Conservation (phyloP, 2,888 invertebrate species). For the Allophyes oxyacanthae region DNA sequence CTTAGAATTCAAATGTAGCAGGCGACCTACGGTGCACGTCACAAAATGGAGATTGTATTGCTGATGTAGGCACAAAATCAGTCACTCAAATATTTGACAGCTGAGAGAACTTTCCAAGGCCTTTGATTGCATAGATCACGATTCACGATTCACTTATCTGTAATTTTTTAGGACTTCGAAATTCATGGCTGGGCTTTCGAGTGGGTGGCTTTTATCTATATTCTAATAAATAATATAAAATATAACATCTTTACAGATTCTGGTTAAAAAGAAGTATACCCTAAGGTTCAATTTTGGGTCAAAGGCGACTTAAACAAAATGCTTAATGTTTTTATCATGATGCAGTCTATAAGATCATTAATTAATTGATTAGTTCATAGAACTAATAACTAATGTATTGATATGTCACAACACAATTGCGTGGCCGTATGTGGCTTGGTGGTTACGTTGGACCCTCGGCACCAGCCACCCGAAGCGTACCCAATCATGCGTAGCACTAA, state of each 20-base stretch:
- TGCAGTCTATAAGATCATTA: too few species aligned
- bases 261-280: too few species aligned
- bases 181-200: background rate
- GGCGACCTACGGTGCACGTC: too few species aligned
- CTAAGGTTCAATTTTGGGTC: background rate
- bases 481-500: constrained; percentile 46
- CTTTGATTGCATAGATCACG: constrained; percentile 14
- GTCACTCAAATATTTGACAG: background rate
- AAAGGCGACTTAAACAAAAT: background rate
- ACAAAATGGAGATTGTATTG: too few species aligned
- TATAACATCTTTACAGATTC: background rate
- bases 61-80: background rate
- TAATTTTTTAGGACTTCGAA: background rate
- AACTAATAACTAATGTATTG: background rate
- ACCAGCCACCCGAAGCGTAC: constrained; percentile 22
- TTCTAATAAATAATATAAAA: too few species aligned
- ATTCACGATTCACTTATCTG: constrained; percentile 5
- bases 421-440: constrained; percentile 26
- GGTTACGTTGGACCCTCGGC: constrained; percentile 23
- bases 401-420: constrained; percentile 25
- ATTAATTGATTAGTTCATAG: too few species aligned
- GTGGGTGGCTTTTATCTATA: too few species aligned
- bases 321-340: too few species aligned
- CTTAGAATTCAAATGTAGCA: too few species aligned
- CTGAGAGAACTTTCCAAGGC: background rate